Percentiles rank a stretch among this genome's conserved stretches.
These are phyloP conservation scores for Cheilosia soror DNA, from an alignment of 2,888 invertebrate species.

Conservation along the genomic window DNA sequence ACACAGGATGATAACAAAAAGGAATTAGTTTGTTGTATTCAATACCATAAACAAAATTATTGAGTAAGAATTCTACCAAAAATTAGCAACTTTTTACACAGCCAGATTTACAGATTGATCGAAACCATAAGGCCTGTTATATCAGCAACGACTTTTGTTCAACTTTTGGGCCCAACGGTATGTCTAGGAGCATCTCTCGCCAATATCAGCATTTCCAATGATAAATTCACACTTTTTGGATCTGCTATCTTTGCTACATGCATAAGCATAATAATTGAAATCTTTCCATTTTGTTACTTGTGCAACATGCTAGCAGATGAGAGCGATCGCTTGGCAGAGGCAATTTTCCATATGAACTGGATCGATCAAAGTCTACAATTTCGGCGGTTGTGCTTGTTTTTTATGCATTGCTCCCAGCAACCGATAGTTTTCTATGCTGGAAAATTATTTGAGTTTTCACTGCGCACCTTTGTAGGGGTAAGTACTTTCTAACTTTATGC, in stretches of 20 bases:
- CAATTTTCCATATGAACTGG: constrained; percentile 79
- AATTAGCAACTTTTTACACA: not conserved
- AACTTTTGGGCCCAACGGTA: constrained; percentile 77
- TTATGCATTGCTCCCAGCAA: constrained; percentile 78
- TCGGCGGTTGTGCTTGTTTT: constrained; percentile 75
- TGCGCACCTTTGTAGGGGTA: constrained; percentile 78
- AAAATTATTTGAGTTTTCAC: constrained; percentile 78
- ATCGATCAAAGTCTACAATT: constrained; percentile 76
- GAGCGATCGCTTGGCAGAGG: constrained; percentile 76
- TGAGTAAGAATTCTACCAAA: constrained; percentile 73
- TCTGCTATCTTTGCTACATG: constrained; percentile 76
- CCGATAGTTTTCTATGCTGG: constrained; percentile 78
- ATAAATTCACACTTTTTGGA: constrained; percentile 76
- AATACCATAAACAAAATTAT: constrained; percentile 78
- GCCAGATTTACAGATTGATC: constrained; percentile 6
- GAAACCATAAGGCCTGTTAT: constrained; percentile 78
- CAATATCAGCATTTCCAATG: constrained; percentile 77
- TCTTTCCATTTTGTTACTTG: constrained; percentile 79
- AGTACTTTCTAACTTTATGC: constrained; percentile 26
- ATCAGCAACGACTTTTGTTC: constrained; percentile 79
- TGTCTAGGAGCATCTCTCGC: constrained; percentile 77
- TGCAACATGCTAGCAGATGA: constrained; percentile 78
- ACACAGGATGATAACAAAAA: constrained; percentile 74
- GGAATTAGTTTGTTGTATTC: constrained; percentile 77
- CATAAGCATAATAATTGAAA: constrained; percentile 77